Conservation (phyloP, 1,140 invertebrate genomes). For the Bombus superbus region DNA sequence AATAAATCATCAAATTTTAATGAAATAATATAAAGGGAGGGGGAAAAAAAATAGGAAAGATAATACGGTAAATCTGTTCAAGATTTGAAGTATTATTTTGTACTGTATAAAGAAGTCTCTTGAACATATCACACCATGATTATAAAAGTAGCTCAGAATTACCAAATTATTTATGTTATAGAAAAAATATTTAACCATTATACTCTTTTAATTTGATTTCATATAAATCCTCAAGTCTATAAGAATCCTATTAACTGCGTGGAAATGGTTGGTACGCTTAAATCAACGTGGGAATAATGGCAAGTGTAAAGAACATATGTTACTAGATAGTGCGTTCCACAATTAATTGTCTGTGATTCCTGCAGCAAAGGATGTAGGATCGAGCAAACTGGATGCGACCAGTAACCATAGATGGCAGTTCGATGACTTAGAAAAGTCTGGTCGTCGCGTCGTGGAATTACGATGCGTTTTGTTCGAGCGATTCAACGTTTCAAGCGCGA, state of each 20-base stretch:
- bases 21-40: not conserved
- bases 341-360: constrained; percentile 64
- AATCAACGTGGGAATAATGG: not conserved
- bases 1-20: not conserved
- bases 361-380: constrained; percentile 12
- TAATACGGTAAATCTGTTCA: not conserved
- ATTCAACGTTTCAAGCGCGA: not conserved
- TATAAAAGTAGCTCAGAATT: not conserved
- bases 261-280: no score
- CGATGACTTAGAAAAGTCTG: constrained; percentile 34
- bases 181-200: not conserved
- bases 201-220: no score
- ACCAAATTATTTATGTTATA: not conserved
- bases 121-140: no score
- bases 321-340: constrained; percentile 13
- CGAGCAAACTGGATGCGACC: constrained; percentile 10
- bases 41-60: not conserved
- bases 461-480: not conserved
- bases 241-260: no score
- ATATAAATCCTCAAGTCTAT: not conserved
- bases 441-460: not conserved
- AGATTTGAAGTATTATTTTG: not conserved
- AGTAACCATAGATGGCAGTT: constrained; percentile 52
- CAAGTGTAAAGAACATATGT: not conserved
- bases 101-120: no score